Evolutionary conservation across 2,797 vertebrate species (phyloP), one percentile per base, ranked within the genome.

Genomic region (Hoplostethus atlanticus): DNA sequence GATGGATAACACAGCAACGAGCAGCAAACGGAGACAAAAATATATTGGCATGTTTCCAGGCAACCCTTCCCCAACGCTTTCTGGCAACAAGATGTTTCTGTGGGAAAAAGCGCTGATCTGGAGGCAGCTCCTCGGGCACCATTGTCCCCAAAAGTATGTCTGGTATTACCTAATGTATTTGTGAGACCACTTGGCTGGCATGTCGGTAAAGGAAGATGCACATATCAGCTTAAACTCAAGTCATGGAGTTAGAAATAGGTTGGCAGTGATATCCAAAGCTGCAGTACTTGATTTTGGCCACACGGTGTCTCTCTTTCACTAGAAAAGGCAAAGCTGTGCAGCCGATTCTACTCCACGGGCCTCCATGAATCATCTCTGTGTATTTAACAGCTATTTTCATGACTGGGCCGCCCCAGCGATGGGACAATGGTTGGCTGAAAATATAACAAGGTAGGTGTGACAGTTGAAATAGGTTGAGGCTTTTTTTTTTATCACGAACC

Each of bases 221-320:
- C 21, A 1, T 16, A 36, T 53, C 5, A 50, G 25, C 4, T 11
- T n/a, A 31, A 34, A n/a, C n/a, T 25, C 6, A 8, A 56, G 7
- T 30, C 21, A 3, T 0, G 17, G 5, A 21, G 17, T 5, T 12
- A 50, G 3, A 15, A 28, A 50, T 1, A 38, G 42, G 60, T 17
- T 51, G 16, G 3, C 42, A 44, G 12, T 44, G 34, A 44, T 44
- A 44, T 60, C 16, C 34, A 64, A 52, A 56, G 3, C 15, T 84
- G 88, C 71, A 84, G 72, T 68, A n/a, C 56, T 12, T 4, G 0
- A 0, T 0, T 30, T 47, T 30, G 30, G 17, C 83, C 92, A 90
- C 90, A 80, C 0, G 90, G 36, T 85, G 93, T 60, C 87, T 54
- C 81, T 59, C 74, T 81, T 73, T 59, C 48, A 85, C 74, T 67